phyloP scores from a whole-genome alignment of 1,140 invertebrate genomes.

The Drosophila sulfurigaster region DNA sequence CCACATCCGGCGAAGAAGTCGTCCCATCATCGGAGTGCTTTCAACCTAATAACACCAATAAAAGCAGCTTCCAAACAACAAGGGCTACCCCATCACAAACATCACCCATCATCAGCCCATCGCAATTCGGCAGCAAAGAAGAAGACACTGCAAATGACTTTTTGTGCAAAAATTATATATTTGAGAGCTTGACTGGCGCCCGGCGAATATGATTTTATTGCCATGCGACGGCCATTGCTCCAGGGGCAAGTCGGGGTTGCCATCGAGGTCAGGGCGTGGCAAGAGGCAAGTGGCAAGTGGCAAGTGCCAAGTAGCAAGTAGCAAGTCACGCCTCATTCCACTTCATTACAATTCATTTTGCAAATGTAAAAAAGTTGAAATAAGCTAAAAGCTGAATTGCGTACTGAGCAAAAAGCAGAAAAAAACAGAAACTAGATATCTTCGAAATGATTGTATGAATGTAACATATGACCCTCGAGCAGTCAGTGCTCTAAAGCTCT shows the following conservation, averaged over 20 bases:
- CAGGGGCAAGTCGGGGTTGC: conserved; percentile 14
- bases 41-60: conserved; percentile 83
- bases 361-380: conserved; percentile 77
- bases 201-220: conserved; percentile 84
- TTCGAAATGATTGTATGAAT: conserved; percentile 27
- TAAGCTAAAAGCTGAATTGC: conserved; percentile 45
- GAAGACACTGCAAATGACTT: conserved; percentile 68
- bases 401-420: not conserved
- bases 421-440: conserved; percentile 35
- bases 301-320: conserved; percentile 11
- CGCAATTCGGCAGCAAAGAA: not conserved
- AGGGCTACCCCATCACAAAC: conserved; percentile 15
- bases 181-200: conserved; percentile 65
- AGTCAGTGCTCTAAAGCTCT: not conserved
- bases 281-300: conserved; percentile 10
- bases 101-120: conserved; percentile 5
- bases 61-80: conserved; percentile 71
- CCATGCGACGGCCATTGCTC: conserved; percentile 59
- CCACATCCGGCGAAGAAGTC: conserved; percentile 59
- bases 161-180: conserved; percentile 74
- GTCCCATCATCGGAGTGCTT: conserved; percentile 73
- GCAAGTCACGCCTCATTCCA: conserved; percentile 62
- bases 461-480: conserved; percentile 3
- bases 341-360: conserved; percentile 82
- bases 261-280: conserved; percentile 21